Evolutionary conservation across 2,113 vertebrate species (phyloP).

Genomic region (Pomatostomus ruficeps): DNA sequence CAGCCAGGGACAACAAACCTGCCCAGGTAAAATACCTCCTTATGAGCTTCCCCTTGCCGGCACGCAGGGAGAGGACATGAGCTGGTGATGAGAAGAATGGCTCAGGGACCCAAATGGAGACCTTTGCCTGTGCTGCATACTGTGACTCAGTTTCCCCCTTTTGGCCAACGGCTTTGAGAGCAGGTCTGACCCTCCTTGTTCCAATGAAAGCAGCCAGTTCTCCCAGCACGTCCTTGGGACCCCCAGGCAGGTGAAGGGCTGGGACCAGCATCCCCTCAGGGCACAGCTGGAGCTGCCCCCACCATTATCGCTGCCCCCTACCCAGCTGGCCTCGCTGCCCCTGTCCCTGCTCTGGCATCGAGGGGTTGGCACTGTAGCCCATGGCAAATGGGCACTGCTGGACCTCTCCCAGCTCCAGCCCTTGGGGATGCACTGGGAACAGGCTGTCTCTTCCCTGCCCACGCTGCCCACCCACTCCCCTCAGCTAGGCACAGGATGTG

Average conservation of each 20-base stretch:
- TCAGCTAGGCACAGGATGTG: fast-evolving
- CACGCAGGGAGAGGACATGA: fast-evolving
- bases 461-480: not conserved
- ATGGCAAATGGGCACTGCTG: not conserved
- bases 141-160: not conserved
- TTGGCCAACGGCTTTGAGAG: fast-evolving
- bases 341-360: not conserved
- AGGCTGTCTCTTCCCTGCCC: not conserved
- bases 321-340: fast-evolving
- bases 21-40: not conserved
- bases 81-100: fast-evolving
- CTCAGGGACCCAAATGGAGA: not conserved
- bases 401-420: not conserved
- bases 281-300: not conserved
- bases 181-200: not conserved
- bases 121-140: fast-evolving
- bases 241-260: not conserved
- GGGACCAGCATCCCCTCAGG: not conserved
- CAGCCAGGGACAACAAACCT: fast-evolving
- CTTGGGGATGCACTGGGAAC: not conserved
- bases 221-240: not conserved
- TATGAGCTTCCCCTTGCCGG: not conserved
- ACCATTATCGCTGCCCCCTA: not conserved
- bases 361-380: not conserved
- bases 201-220: not conserved